Conservation (phyloP, 2,113 vertebrate genomes). For the Proteles cristata region DNA sequence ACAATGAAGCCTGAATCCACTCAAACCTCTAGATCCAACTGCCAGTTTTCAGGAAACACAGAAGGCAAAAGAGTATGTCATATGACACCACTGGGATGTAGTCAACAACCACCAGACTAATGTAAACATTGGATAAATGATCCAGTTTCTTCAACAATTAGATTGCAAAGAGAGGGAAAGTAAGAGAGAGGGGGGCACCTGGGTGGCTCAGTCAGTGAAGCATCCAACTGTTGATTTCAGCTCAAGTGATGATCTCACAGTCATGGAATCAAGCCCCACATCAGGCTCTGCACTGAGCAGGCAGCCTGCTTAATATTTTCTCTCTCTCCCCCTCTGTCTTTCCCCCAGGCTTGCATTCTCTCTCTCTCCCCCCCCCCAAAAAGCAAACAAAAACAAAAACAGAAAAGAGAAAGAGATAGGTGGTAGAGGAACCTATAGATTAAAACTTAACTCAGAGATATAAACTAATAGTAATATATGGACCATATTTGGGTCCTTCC, state of each 20-base stretch:
- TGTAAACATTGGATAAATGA: neutral
- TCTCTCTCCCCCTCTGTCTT: too few species aligned
- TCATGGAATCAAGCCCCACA: too few species aligned
- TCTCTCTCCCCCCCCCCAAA: too few species aligned
- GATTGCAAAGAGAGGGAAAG: neutral
- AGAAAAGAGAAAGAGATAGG: neutral
- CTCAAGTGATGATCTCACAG: too few species aligned
- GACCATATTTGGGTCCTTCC: constrained; percentile 13
- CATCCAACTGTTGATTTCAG: too few species aligned
- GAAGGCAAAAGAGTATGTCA: neutral
- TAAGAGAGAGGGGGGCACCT: neutral
- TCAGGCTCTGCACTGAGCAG: too few species aligned
- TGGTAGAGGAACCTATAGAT: neutral
- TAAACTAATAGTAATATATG: neutral
- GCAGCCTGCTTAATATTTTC: too few species aligned
- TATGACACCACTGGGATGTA: neutral
- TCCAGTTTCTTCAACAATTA: neutral
- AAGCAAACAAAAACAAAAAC: too few species aligned
- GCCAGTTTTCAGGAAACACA: neutral
- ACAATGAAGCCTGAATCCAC: neutral
- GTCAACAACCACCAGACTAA: neutral
- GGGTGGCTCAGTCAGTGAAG: too few species aligned
- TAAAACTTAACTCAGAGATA: neutral
- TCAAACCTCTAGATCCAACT: neutral
- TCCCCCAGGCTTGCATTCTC: too few species aligned